Conservation (phyloP, 2,113 vertebrate genomes). For the Megaptera novaeangliae region DNA sequence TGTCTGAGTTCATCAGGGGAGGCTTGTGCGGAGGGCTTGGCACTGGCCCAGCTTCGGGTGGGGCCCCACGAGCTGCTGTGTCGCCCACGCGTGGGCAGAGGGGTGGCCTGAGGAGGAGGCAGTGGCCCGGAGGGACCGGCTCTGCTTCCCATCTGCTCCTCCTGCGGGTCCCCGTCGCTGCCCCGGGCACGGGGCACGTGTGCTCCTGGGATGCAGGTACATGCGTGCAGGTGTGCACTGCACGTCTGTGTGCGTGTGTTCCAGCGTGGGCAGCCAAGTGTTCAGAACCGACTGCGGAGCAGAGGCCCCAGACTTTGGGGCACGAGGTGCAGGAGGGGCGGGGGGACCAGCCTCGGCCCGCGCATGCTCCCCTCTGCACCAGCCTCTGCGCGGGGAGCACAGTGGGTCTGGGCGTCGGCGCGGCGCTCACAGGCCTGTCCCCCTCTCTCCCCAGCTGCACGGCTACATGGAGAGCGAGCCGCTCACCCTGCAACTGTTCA, state of each 20-base stretch:
- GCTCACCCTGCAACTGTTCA: constrained; percentile 97
- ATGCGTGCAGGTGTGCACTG: background rate
- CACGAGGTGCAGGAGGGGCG: rapidly evolving
- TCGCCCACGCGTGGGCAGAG: background rate
- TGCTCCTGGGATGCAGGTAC: background rate
- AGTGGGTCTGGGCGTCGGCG: rapidly evolving
- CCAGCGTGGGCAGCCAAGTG: background rate
- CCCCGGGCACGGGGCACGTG: background rate
- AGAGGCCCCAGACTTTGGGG: constrained; percentile 45
- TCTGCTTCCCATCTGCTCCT: background rate
- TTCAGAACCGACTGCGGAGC: constrained; percentile 10
- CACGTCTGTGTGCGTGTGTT: background rate
- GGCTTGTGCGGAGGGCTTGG: background rate
- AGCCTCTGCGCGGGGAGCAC: background rate
- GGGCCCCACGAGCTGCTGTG: background rate
- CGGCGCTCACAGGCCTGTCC: constrained; percentile 64
- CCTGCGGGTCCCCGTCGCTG: background rate
- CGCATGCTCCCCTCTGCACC: background rate
- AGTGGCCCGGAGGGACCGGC: rapidly evolving
- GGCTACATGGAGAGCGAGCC: constrained; percentile 95
- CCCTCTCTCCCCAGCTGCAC: constrained; percentile 91
- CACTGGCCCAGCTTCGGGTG: background rate
- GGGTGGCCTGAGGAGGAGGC: background rate
- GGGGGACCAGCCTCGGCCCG: background rate
- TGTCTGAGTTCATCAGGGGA: rapidly evolving